These are phyloP conservation scores for Elegia similella DNA, from an alignment of 2,888 invertebrate species.

Conservation along the genomic window DNA sequence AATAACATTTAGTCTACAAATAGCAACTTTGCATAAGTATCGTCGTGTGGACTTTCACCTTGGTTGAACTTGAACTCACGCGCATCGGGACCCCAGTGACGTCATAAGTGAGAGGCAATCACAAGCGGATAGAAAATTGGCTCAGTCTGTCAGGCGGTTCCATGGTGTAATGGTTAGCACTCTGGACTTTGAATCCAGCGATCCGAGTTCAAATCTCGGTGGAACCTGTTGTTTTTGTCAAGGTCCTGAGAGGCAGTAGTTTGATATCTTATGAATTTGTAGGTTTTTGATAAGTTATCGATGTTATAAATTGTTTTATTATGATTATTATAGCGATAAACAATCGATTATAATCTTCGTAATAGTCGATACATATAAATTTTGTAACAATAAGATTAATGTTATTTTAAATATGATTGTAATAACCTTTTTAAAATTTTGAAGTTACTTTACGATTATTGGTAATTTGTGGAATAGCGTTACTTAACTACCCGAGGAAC, in stretches of 20 bases:
- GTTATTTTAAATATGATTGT: too few relatives aligned
- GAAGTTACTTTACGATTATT: too few relatives aligned
- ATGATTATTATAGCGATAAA: not conserved
- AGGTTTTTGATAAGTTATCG: not conserved
- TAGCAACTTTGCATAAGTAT: not conserved
- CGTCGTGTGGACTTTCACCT: slow-evolving; percentile 5
- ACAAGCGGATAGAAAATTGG: slow-evolving; percentile 35
- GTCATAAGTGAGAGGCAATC: slow-evolving; percentile 19
- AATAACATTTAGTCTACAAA: not conserved
- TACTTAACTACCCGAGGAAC: too few relatives aligned
- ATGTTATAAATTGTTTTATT: not conserved
- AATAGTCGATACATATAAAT: not conserved
- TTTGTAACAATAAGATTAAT: not conserved
- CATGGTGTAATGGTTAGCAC: slow-evolving; percentile 92
- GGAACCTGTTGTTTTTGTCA: slow-evolving; percentile 78
- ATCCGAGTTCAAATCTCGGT: slow-evolving; percentile 93
- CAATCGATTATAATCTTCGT: not conserved
- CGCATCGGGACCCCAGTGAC: slow-evolving; percentile 27
- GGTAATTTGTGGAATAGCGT: too few relatives aligned
- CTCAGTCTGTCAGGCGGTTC: slow-evolving; percentile 64
- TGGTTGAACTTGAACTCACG: slow-evolving; percentile 20
- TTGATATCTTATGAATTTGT: not conserved
- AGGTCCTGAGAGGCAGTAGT: not conserved
- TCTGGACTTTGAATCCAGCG: slow-evolving; percentile 92
- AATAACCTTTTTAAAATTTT: too few relatives aligned